Base-by-base conservation (phyloP, 2,888 invertebrate genomes). In the Tachina fera region DNA sequence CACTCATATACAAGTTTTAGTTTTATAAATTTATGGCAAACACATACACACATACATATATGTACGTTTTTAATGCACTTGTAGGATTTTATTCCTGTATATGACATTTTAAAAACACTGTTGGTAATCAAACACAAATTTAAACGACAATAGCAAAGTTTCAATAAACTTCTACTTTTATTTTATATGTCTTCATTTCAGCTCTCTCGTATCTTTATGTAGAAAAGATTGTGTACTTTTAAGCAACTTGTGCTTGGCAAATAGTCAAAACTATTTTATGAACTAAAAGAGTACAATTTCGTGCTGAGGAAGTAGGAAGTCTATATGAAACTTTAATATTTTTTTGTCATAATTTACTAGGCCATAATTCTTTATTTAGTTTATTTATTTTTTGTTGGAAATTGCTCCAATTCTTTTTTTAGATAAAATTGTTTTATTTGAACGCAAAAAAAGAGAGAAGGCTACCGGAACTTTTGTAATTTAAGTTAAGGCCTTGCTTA, bases 241-340 rank as follows among this genome's bases (percentile, higher is more conserved):
- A 22, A 19, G 13, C 19, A 22, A 19, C 31, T 60, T 78, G 19
- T 70, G 41, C 47, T 61, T 78, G 68, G 78, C 78, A 79, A 63
- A 71, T 8, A 53, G 45, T 71, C 70, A 79, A 70, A 63, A 53
- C 47, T 45, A 43, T 39, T 63, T 56, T 79, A 71, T 71, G 45
- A 71, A 45, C 72, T 47, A 16, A 13, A 51, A 41, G 22, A 58
- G 71, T 72, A 14, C 31, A 41, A 61, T 51, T 39, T n/a, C 5
- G 43, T 53, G 10, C 22, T 16, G 43, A 72, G 58, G 49, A 72
- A 60, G 49, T 63, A 43, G 22, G 63, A 75, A 75, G 63, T 63
- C 63, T 63, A 75, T 75, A 75, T 22, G 63, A 63, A 53, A 31
- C 43, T 60, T 56, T 67, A 47, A 67, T 76, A 56, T 67, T 75